These are phyloP conservation scores for Ommatoiulus sabulosus DNA, from an alignment of 2,888 invertebrate genomes.

Conservation along the genomic window DNA sequence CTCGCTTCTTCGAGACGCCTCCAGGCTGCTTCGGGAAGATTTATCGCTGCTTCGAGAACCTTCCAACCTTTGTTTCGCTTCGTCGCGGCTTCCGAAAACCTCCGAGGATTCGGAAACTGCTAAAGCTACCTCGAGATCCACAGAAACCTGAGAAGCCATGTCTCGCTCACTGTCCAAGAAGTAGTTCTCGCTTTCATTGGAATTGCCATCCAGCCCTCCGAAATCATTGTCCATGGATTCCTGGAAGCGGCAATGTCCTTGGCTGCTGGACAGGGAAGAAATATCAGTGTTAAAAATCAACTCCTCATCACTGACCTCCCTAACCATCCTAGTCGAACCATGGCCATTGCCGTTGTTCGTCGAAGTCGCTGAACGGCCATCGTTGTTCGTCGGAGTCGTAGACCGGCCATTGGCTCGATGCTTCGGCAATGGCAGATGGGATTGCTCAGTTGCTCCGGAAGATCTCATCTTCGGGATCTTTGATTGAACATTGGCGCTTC, in stretches of 20 bases:
- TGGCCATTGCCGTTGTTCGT: not conserved
- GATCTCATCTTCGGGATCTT: slow-evolving; percentile 26
- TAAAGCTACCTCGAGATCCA: too few relatives aligned
- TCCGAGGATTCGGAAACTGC: too few relatives aligned
- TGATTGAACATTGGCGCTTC: not conserved
- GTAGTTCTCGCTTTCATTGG: not conserved
- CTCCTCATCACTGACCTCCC: slow-evolving; percentile 29
- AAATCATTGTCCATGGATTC: not conserved
- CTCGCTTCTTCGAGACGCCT: too few relatives aligned
- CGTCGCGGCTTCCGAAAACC: not conserved
- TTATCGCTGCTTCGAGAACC: not conserved
- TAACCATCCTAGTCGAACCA: not conserved
- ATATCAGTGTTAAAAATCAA: not conserved
- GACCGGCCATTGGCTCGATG: not conserved
- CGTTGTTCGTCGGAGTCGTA: too few relatives aligned
- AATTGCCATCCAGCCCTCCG: not conserved
- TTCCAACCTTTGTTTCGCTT: not conserved
- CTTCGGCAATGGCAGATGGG: not conserved
- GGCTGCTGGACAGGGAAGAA: not conserved
- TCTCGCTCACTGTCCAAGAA: not conserved
- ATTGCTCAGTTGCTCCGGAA: not conserved
- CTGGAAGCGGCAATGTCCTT: not conserved
- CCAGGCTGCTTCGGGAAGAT: too few relatives aligned
- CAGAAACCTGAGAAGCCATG: not conserved
- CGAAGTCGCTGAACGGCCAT: too few relatives aligned